Evolutionary conservation across 2,888 invertebrate species (phyloP), one percentile per base, ranked within the genome.

Genomic region (Pyrgus malvae): DNA sequence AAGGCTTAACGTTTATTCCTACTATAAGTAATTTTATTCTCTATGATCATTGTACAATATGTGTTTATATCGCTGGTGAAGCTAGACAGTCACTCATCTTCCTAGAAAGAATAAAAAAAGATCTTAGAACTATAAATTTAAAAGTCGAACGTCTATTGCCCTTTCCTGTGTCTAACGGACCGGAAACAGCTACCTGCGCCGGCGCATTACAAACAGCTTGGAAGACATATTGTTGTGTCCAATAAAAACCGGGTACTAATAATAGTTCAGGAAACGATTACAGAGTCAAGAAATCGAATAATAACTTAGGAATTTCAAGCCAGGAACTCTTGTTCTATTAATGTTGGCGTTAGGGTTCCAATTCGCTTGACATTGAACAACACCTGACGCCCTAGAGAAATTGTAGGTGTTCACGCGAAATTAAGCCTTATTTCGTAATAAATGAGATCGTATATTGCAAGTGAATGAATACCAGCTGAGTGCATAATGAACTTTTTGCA

Each of bases 141-240:
- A 35, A 35, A 35, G 33, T 23, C 45, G 33, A 46, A 19, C 42
- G 19, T 51, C 44, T 33, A 37, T 37, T 44, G 44, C 51, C 51
- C 45, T 53, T 53, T 53, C 44, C 66, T 50, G 51, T 67, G 64
- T 57, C 67, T 62, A 71, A 67, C 62, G 56, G 67, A 71, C 70
- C 77, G 77, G 77, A 77, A 76, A 70, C 64, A 48, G 65, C 69
- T 73, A 73, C 74, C 74, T 74, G 76, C 72, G 67, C 59, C 55
- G 33, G 61, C 60, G 66, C 72, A 74, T 73, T 17, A 44, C 29
- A 51, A 51, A 51, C 21, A 56, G 56, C 53, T 58, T 46, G 14
- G 38, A 51, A 41, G 33, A 9, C 23, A 31, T 41, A 50, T 54
- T 48, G 51, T 44, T 25, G 29, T 21, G n/a, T 40, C 29, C 21